Conservation (phyloP, 1,140 invertebrate genomes). For the Temnothorax longispinosus region DNA sequence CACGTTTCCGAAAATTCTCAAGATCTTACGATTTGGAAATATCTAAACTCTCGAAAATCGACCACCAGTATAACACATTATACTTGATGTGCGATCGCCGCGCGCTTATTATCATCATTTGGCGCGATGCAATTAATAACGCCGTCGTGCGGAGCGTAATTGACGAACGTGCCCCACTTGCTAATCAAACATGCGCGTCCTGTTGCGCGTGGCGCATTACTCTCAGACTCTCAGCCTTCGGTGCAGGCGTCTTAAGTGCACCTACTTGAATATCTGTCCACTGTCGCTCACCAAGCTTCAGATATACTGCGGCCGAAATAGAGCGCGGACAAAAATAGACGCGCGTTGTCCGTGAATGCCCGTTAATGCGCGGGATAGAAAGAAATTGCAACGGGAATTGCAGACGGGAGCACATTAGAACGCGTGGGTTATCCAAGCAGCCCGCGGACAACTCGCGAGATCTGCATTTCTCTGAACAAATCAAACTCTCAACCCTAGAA, state of each 20-base stretch:
- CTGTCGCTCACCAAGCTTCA: conserved; percentile 63
- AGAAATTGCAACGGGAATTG: conserved; percentile 35
- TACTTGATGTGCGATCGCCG: conserved; percentile 16
- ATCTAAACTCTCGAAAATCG: not conserved
- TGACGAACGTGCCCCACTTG: conserved; percentile 60
- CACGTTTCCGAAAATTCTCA: not conserved
- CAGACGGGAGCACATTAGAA: conserved; percentile 9
- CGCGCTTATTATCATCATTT: conserved; percentile 46
- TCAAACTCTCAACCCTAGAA: not conserved
- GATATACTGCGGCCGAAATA: conserved; percentile 69
- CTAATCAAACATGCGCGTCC: conserved; percentile 43
- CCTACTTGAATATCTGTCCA: conserved; percentile 59
- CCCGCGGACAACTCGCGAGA: not conserved
- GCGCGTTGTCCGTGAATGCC: conserved; percentile 57
- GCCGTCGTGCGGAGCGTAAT: conserved; percentile 30
- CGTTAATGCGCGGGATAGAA: conserved; percentile 51
- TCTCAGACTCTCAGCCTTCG: conserved; percentile 10
- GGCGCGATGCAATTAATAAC: conserved; percentile 41
- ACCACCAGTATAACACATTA: not conserved
- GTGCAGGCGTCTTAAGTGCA: conserved; percentile 37
- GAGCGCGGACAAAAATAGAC: conserved; percentile 61
- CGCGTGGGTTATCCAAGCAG: not conserved
- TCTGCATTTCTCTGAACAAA: not conserved
- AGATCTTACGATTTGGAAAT: no score
- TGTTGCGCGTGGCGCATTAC: conserved; percentile 18